Percentiles rank a stretch among this genome's conserved stretches.
These are phyloP conservation scores for Mirounga angustirostris DNA, from an alignment of 2,113 vertebrate genomes.

Conservation along the genomic window DNA sequence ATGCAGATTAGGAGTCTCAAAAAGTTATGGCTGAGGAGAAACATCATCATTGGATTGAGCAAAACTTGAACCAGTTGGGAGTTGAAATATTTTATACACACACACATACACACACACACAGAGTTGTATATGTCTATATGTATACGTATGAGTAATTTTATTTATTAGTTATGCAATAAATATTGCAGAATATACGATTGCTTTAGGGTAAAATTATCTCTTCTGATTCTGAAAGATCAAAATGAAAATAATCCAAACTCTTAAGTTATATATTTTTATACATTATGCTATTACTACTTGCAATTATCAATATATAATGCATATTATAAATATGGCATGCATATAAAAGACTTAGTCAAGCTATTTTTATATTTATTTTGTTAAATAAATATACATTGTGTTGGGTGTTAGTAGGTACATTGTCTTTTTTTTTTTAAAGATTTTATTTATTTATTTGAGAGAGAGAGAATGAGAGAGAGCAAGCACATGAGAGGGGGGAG, in stretches of 20 bases:
- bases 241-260: background rate
- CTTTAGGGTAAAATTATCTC: background rate
- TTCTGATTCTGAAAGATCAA: conserved; percentile 8
- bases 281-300: background rate
- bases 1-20: background rate
- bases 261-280: background rate
- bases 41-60: background rate
- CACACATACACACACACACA: background rate
- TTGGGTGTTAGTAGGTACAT: background rate
- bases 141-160: background rate
- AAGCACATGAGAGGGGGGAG: too few relatives aligned
- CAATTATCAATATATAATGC: background rate
- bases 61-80: background rate
- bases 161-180: background rate
- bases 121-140: background rate
- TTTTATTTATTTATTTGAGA: too few relatives aligned
- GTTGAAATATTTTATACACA: background rate
- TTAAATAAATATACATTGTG: background rate
- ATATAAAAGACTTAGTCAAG: background rate
- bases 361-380: background rate
- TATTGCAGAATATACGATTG: background rate
- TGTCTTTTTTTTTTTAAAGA: too few relatives aligned
- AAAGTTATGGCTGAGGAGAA: background rate
- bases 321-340: background rate
- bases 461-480: too few relatives aligned